Base-by-base conservation (phyloP, 2,113 vertebrate genomes). In the Oxygymnocypris stewartii region DNA sequence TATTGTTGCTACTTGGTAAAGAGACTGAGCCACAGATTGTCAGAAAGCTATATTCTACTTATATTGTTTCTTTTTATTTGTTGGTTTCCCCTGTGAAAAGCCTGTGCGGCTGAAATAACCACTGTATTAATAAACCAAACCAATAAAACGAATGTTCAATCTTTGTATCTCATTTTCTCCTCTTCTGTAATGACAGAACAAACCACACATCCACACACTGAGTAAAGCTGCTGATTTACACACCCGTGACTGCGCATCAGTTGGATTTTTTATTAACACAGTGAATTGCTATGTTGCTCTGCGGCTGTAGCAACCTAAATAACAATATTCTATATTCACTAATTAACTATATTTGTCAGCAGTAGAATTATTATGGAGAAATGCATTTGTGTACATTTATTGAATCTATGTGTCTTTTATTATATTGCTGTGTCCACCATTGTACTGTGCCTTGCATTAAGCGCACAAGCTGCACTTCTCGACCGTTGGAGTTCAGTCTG, bases 41-140 rank as follows among this genome's bases (percentile, higher is more conserved):
- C 91, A 93, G 88, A 95, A 95, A 94, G 91, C 90, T 95, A 94
- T 94, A 93, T 94, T 94, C 74, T 88, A 90, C 91, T 90, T 94
- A 92, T 86, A 87, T 93, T 92, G 87, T 93, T 89, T 87, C 92
- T 91, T 93, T 93, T 89, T n/a, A 89, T 84, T 51, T 86, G 67
- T 93, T 89, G 79, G 80, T 92, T 90, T 89, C 86, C 89, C 93
- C 94, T 95, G 93, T 95, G 94, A 95, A 95, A 11, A 74, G 92
- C 92, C 93, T 25, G 75, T 78, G 69, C 51, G 92, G 93, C 92
- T 87, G 76, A 94, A 94, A 94, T 96, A 96, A 96, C 95, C 95
- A 96, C 95, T 96, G 94, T 96, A 95, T 92, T 94, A 93, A 93
- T 93, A 92, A 93, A 93, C 90, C 94, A 94, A 95, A 95, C 90